These are phyloP conservation scores for Microdon myrmicae DNA, from an alignment of 2,888 invertebrate genomes.

Conservation along the genomic window DNA sequence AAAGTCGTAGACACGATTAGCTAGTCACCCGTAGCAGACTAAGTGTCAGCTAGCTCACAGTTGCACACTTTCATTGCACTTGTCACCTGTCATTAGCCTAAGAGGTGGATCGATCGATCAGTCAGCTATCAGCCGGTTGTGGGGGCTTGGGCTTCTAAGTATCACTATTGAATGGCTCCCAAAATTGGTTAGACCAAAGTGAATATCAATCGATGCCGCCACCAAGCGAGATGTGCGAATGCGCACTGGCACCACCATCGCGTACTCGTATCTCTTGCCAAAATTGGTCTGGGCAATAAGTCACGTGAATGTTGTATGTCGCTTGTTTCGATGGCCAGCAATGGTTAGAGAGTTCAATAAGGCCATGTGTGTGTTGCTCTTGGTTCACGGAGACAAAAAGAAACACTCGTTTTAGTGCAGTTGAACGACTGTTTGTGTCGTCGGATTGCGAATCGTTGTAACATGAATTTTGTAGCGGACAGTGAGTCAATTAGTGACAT, in stretches of 20 bases:
- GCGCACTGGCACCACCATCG: conserved; percentile 25
- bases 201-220: conserved; percentile 45
- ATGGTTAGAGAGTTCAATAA: too few relatives aligned
- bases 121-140: conserved; percentile 42
- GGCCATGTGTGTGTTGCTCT: too few relatives aligned
- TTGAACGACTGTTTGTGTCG: conserved; percentile 29
- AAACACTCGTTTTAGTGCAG: too few relatives aligned
- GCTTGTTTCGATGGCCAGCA: conserved; percentile 29
- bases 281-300: conserved; percentile 50
- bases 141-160: conserved; percentile 27
- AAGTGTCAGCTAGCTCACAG: conserved; percentile 28
- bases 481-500: conserved; percentile 45
- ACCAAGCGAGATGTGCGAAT: conserved; percentile 23
- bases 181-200: conserved; percentile 8
- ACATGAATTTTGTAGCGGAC: conserved; percentile 30
- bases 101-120: conserved; percentile 46
- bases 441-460: conserved; percentile 1
- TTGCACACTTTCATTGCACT: conserved; percentile 34
- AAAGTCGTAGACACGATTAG: conserved; percentile 47
- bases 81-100: conserved; percentile 50
- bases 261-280: conserved; percentile 33
- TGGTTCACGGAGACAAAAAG: too few relatives aligned
- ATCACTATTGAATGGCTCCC: conserved; percentile 10
- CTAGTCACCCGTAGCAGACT: conserved; percentile 3
- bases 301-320: conserved; percentile 44